phyloP scores from a whole-genome alignment of 2,888 invertebrate genomes.

The Drosophila recens region DNA sequence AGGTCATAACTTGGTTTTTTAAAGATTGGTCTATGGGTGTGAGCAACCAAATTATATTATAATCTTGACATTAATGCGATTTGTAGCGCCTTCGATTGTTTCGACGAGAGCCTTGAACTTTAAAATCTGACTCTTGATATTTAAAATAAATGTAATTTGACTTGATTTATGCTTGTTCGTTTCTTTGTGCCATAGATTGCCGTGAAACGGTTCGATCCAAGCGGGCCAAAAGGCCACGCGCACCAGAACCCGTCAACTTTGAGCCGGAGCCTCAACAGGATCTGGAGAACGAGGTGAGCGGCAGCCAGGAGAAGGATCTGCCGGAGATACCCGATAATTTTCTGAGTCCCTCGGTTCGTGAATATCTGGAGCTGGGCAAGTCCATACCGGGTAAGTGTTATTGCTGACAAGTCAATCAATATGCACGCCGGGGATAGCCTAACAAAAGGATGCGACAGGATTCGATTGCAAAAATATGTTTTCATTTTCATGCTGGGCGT shows the following conservation, averaged over 20 bases:
- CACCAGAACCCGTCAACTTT: slow-evolving; percentile 86
- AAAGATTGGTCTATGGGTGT: slow-evolving; percentile 45
- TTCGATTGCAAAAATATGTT: slow-evolving; percentile 24
- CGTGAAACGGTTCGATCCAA: slow-evolving; percentile 85
- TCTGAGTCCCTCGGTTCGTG: slow-evolving; percentile 93
- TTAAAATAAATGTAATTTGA: slow-evolving; percentile 13
- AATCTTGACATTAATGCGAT: slow-evolving; percentile 79
- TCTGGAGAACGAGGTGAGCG: slow-evolving; percentile 83
- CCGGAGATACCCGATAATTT: slow-evolving; percentile 90
- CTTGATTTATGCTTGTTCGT: slow-evolving; percentile 4
- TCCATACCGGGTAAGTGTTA: slow-evolving; percentile 91
- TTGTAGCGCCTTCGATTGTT: slow-evolving; percentile 32
- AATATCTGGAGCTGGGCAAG: slow-evolving; percentile 94
- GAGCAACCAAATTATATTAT: slow-evolving; percentile 49
- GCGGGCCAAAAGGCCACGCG: slow-evolving; percentile 88
- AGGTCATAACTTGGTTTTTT: slow-evolving; percentile 42
- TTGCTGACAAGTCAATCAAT: slow-evolving; percentile 55
- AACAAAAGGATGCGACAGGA: slow-evolving; percentile 8
- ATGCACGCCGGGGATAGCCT: slow-evolving; percentile 20
- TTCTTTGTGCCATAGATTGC: slow-evolving; percentile 86
- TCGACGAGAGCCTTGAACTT: slow-evolving; percentile 47
- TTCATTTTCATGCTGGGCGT: slow-evolving; percentile 21
- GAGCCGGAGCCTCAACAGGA: slow-evolving; percentile 86
- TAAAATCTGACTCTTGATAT: slow-evolving; percentile 37
- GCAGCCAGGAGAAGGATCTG: slow-evolving; percentile 84